Base-by-base conservation (phyloP, 1,140 invertebrate genomes). In the Bombus pascuorum region DNA sequence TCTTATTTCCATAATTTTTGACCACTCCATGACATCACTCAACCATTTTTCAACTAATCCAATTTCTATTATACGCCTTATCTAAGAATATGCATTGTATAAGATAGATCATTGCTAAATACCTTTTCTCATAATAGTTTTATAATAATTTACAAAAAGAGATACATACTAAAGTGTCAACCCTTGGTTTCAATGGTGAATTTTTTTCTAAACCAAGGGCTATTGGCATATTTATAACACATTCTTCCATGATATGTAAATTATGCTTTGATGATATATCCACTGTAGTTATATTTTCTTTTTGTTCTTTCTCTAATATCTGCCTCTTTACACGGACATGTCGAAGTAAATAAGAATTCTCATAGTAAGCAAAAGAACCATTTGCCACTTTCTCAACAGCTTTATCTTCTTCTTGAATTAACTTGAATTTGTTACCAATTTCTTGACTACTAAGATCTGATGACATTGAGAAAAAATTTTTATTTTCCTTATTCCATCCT, bases 31-130 rank as follows among this genome's bases (percentile, higher is more conserved):
- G 0, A 96, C 96, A 93, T 98, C 97, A 83, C 96, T 96, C 1
- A 98, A 92, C 98, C 98, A 98, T 93, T 98, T 98, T 87, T 96
- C 95, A 1, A 98, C 96, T 5, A 98, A 95, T 77, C 98, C 98
- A 1, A 96, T 96, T 95, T 98, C 97, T 0, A 97, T 95, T 37
- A 98, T 95, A 83, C 96, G 94, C 86, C 96, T 94, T 44, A 98
- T 94, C 95, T 95, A 59, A 34, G 74, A 73, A 81, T 32, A 86
- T 65, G 66, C 12, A 34, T 74, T 6, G 65, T 68, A 15, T 44
- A 59, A 59, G 13, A 32, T 47, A 68, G 1, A 44, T 72, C 77
- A 9, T 72, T 68, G 57, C 8, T 65, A 75, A 71, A 62, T 42
- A 44, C 22, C 8, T 47, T 37, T 12, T 32, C 47, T 18, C 57